Base-by-base conservation (phyloP, 2,888 invertebrate species). In the Cryptosula pallasiana region DNA sequence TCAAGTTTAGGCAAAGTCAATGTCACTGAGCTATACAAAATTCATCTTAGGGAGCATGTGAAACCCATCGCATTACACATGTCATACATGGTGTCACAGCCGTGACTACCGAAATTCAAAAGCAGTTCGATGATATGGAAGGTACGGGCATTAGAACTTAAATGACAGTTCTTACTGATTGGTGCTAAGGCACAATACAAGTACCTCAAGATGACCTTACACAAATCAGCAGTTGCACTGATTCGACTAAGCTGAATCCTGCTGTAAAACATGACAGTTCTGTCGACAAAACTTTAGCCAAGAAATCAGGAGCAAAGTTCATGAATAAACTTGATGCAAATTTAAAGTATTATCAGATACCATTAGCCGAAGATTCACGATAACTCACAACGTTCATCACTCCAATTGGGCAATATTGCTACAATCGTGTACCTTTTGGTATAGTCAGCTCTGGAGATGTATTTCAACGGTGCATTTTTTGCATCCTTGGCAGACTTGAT, bases 1-100 rank as follows among this genome's bases (percentile, higher is more conserved):
- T 57, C 57, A 57, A 23, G 57, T 25, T 16, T 57, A 25, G 57
- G 25, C 57, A 57, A 13, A 57, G 57, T 57, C 25, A 57, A 57
- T 25, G 25, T 57, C n/a, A 57, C 57, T n/a, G 5, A 57, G 57
- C 25, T 23, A 25, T 57, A 57, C 57, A 57, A 23, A 57, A 57
- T n/a, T 57, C 57, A 57, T 5, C 25, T 57, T 16, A 57, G 25
- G 57, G 57, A 16, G 5, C 13, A 57, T 57, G 57, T 57, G 57
- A 57, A 57, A 57, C 57, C 57, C 57, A 57, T 23, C 5, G 57
- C n/a, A 23, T 25, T 25, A 57, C 25, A 57, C 57, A 23, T 57
- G 57, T 23, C 57, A 25, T 57, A 57, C 57, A 23, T 16, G 57
- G 57, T 25, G 23, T 57, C 57, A 5, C n/a, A 57, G n/a, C 57